Evolutionary conservation across 2,797 vertebrate species (phyloP).

Genomic region (Oreonectes daqikongensis): DNA sequence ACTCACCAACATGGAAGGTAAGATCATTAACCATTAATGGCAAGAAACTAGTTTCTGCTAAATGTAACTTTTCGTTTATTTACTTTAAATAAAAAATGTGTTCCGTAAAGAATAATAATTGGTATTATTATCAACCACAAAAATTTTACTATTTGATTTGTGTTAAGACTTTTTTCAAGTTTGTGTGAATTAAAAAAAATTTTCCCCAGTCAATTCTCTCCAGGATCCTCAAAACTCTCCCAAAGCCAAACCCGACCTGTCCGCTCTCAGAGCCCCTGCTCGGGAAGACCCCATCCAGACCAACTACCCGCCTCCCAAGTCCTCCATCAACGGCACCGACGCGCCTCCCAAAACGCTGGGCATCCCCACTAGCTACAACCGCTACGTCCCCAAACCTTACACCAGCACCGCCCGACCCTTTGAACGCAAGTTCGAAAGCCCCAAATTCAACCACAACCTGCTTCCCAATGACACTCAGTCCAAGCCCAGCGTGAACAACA

Average conservation of each 20-base stretch:
- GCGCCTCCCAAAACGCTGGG: conserved; percentile 75
- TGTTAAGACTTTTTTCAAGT: too few species aligned
- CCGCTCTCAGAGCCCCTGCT: conserved; percentile 81
- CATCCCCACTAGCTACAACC: conserved; percentile 79
- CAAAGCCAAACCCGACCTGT: conserved; percentile 83
- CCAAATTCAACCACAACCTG: conserved; percentile 98
- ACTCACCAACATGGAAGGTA: conserved; percentile 85
- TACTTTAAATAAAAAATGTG: too few species aligned
- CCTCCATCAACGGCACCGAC: conserved; percentile 85
- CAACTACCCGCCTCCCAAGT: conserved; percentile 85
- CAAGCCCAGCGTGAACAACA: conserved; percentile 69
- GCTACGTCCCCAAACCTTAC: conserved; percentile 88
- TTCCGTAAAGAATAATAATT: too few species aligned
- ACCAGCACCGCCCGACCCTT: conserved; percentile 87
- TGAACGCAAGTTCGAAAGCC: conserved; percentile 97
- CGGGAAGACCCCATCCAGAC: conserved; percentile 85
- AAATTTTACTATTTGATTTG: too few species aligned
- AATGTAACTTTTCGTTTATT: too few species aligned
- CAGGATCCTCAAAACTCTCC: conserved; percentile 81
- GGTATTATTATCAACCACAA: too few species aligned
- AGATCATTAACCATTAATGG: conserved; percentile 53
- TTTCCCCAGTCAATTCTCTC: conserved; percentile 84
- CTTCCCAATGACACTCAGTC: conserved; percentile 88
- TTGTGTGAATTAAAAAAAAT: too few species aligned
- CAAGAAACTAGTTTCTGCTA: too few species aligned